Evolutionary conservation across 1,140 invertebrate genomes (phyloP).

Genomic region (Sinonovacula constricta): DNA sequence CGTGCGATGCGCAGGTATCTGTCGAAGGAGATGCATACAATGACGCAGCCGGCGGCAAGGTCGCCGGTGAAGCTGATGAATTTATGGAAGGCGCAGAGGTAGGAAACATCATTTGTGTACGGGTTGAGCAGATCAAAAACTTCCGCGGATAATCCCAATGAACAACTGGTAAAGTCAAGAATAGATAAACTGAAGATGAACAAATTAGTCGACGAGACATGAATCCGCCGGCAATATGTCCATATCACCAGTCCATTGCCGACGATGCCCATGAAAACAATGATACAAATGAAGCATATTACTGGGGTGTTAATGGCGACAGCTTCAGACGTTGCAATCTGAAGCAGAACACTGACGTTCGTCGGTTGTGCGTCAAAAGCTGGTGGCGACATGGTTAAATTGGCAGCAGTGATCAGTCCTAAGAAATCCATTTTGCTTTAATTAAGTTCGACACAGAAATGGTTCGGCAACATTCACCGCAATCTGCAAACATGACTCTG

Average conservation of each 20-base stretch:
- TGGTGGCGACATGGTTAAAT: too few species aligned
- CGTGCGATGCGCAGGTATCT: conserved; percentile 35
- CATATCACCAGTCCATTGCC: conserved; percentile 39
- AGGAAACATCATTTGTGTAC: conserved; percentile 22
- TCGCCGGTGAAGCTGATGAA: conserved; percentile 28
- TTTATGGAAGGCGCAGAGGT: conserved; percentile 19
- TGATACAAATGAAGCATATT: conserved; percentile 18
- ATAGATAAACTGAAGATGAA: conserved; percentile 40
- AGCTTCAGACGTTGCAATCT: too few species aligned
- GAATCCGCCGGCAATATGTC: conserved; percentile 28
- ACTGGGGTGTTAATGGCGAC: too few species aligned
- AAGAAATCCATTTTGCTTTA: too few species aligned
- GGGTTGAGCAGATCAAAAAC: conserved; percentile 23
- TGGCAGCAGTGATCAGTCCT: too few species aligned
- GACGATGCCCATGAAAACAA: conserved; percentile 10
- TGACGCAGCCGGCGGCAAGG: conserved; percentile 35
- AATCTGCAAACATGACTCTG: too few species aligned
- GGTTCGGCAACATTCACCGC: too few species aligned
- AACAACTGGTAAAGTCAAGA: conserved; percentile 27
- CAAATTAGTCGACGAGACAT: conserved; percentile 39
- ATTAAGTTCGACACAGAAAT: too few species aligned
- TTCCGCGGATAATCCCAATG: conserved; percentile 11
- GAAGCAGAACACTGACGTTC: too few species aligned
- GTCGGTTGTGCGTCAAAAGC: too few species aligned
- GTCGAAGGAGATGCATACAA: conserved; percentile 47